Evolutionary conservation across 2,113 vertebrate species (phyloP).

Genomic region (Lophura nycthemera): DNA sequence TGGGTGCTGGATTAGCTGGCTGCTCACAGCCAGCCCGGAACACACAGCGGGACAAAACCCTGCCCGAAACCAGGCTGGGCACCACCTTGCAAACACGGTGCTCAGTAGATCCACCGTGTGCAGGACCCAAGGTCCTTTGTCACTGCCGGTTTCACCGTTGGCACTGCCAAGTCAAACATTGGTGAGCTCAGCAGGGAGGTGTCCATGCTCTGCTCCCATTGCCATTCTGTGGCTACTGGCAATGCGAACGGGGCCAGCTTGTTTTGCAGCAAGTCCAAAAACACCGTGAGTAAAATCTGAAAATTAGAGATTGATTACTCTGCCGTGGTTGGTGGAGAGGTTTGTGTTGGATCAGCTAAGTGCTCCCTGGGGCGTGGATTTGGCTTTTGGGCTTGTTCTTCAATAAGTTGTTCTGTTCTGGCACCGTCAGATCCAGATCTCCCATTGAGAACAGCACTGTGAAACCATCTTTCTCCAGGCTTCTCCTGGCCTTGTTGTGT

Average conservation of each 20-base stretch:
- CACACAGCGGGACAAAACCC: not conserved
- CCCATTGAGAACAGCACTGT: accelerated
- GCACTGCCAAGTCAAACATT: constrained; percentile 33
- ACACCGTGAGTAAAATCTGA: not conserved
- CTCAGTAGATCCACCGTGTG: not conserved
- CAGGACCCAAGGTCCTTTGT: not conserved
- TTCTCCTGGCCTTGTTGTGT: not conserved
- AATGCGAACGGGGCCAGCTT: not conserved
- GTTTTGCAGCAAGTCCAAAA: not conserved
- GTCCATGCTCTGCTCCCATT: not conserved
- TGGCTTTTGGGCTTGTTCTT: not conserved
- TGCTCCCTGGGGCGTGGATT: not conserved
- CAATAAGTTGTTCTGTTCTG: not conserved
- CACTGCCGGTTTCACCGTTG: accelerated
- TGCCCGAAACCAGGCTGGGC: not conserved
- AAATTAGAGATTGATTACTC: not conserved
- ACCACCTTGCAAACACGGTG: not conserved
- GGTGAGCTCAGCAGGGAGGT: constrained; percentile 14
- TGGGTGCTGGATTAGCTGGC: not conserved
- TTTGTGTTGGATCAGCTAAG: not conserved
- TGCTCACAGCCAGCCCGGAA: not conserved
- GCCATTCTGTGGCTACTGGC: not conserved
- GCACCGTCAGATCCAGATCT: too few species aligned
- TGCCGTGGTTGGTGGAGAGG: not conserved
- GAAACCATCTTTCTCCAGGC: accelerated